phyloP scores from a whole-genome alignment of 2,888 invertebrate genomes.

The Tenthredo livida region DNA sequence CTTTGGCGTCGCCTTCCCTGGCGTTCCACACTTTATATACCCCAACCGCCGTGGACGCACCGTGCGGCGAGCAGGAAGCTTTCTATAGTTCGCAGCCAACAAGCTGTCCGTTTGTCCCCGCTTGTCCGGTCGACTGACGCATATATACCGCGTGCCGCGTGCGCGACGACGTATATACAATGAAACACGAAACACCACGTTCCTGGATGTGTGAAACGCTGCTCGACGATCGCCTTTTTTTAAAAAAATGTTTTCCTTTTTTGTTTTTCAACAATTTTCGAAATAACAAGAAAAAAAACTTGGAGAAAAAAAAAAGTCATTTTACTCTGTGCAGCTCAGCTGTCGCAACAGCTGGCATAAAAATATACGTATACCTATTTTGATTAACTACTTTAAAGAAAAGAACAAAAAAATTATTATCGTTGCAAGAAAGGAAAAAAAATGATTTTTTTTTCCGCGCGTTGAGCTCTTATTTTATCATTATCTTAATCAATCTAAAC shows the following conservation, averaged over 20 bases:
- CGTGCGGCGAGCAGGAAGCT: constrained; percentile 43
- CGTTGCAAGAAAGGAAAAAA: background rate
- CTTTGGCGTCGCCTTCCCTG: constrained; percentile 44
- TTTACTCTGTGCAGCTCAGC: background rate
- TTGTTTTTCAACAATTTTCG: background rate
- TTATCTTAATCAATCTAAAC: no score
- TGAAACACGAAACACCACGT: background rate
- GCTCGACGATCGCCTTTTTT: background rate
- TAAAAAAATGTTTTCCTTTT: no score
- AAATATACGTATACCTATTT: background rate
- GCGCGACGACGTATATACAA: constrained; percentile 17
- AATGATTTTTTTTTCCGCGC: background rate
- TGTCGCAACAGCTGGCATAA: background rate
- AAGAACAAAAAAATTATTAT: background rate
- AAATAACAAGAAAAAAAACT: background rate
- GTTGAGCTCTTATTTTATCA: background rate
- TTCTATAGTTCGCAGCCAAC: constrained; percentile 54
- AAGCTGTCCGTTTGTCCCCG: constrained; percentile 54
- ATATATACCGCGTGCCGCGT: background rate
- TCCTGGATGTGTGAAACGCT: constrained; percentile 14
- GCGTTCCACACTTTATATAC: constrained; percentile 19
- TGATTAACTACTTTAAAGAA: background rate
- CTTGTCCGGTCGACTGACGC: constrained; percentile 47
- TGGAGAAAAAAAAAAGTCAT: background rate
- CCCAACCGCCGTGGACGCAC: background rate